Conservation (phyloP, 2,888 invertebrate genomes). For the Neoitamus cyanurus region DNA sequence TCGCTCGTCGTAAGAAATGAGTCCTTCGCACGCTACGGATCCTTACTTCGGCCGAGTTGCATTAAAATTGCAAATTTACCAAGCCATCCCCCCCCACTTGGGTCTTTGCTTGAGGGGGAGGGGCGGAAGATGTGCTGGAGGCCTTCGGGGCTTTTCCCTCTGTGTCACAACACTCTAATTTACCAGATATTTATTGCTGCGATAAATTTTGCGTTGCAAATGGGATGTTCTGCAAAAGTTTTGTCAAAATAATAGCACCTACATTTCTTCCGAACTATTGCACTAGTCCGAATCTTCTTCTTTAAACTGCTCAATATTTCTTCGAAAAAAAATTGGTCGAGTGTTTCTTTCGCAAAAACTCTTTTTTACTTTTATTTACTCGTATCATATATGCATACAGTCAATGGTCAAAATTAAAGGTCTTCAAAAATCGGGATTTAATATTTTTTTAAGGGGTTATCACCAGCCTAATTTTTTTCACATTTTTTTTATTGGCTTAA, state of each 20-base stretch:
- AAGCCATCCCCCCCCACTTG: not conserved
- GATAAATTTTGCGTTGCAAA: slow-evolving; percentile 15
- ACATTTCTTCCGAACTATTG: not conserved
- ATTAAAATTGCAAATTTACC: slow-evolving; percentile 39
- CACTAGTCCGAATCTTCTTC: not conserved
- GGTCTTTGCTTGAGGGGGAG: not conserved
- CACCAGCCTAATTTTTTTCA: too few species aligned
- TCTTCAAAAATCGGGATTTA: too few species aligned
- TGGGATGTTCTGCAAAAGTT: not conserved
- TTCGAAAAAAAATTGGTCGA: too few species aligned
- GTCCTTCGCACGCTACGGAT: slow-evolving; percentile 29
- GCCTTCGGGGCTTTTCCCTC: not conserved
- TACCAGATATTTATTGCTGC: slow-evolving; percentile 32
- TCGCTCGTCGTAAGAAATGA: slow-evolving; percentile 32
- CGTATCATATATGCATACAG: too few species aligned
- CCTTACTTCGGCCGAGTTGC: not conserved
- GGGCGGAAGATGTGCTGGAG: not conserved
- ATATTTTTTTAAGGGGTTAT: too few species aligned
- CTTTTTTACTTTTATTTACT: too few species aligned
- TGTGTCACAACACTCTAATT: slow-evolving; percentile 38
- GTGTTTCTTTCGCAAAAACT: too few species aligned
- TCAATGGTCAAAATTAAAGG: too few species aligned
- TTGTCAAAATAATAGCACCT: not conserved
- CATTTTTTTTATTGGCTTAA: too few species aligned
- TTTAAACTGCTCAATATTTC: not conserved